Evolutionary conservation across 23 tunicate species (phyloP), one percentile per base, ranked within the genome.

Genomic region (Trididemnum miniatum): DNA sequence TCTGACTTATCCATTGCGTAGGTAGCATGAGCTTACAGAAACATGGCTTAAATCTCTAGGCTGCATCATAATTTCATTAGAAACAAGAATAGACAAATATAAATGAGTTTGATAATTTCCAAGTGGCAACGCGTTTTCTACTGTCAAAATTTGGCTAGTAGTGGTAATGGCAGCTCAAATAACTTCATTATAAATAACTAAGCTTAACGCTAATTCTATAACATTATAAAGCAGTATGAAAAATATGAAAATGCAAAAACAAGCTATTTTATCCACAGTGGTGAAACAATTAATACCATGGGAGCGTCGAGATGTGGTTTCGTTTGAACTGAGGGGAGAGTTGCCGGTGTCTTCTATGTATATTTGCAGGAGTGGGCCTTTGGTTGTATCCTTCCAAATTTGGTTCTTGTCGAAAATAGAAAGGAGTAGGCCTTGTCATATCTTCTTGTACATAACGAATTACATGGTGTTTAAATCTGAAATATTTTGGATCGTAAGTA

Each of bases 251-350:
- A 49, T 49, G 18, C 18, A 49, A 9, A 18, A 49, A 49, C n/a
- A n/a, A n/a, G n/a, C n/a, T n/a, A n/a, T n/a, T n/a, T n/a, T n/a
- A n/a, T n/a, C n/a, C n/a, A n/a, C n/a, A n/a, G n/a, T n/a, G n/a
- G n/a, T n/a, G n/a, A n/a, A n/a, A n/a, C 25, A 62, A 5, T 62
- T 67, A 67, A 32, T 67, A 67, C 75, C 75, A 67, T 30, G 38
- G 7, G 20, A 7, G 5, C 12, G 37, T 67, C 12, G 75, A 67
- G 32, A 67, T 78, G 25, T 51, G 7, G 25, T 59, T 78, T 31
- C 36, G 9, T 15, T 72, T 54, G 31, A 24, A 78, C 59, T 39
- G 57, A 35, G 69, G 69, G 20, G 40, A 57, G 2, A 23, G 2
- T 5, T 59, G 26, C 24, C 82, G n/a, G 35, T 78, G 57, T 1